phyloP scores from a whole-genome alignment of 2,113 vertebrate genomes.

The Aspiorhynchus laticeps region DNA sequence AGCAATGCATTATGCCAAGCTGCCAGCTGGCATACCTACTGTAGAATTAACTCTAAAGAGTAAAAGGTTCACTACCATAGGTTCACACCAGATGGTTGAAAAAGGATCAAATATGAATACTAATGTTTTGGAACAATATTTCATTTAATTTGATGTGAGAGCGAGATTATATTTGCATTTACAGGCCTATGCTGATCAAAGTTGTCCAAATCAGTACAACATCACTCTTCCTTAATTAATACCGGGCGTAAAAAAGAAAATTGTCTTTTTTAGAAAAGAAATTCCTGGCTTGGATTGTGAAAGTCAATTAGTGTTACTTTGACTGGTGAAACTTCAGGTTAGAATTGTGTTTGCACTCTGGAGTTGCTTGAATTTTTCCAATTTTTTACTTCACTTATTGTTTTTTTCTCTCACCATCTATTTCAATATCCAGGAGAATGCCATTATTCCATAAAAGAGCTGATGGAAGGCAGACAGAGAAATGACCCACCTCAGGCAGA shows the following conservation, averaged over 20 bases:
- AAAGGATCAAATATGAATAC: constrained; percentile 14
- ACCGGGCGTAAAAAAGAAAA: not conserved
- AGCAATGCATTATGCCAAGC: constrained; percentile 62
- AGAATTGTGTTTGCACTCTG: not conserved
- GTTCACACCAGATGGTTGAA: constrained; percentile 13
- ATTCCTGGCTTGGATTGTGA: not conserved
- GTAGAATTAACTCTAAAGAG: constrained; percentile 49
- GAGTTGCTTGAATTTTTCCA: constrained; percentile 12
- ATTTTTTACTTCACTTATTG: constrained; percentile 4
- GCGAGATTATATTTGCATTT: not conserved
- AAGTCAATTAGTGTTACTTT: not conserved
- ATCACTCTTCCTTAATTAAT: not conserved
- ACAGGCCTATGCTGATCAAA: not conserved
- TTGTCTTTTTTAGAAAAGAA: not conserved
- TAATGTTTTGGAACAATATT: not conserved
- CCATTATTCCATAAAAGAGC: constrained; percentile 34
- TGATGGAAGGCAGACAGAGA: constrained; percentile 20
- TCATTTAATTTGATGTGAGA: constrained; percentile 18
- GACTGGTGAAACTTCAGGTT: not conserved
- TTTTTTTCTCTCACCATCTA: constrained; percentile 17
- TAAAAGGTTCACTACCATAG: constrained; percentile 28
- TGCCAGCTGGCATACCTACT: constrained; percentile 65
- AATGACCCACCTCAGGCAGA: constrained; percentile 43
- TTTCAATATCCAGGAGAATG: constrained; percentile 8
- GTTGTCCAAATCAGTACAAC: not conserved